Evolutionary conservation across 1,140 invertebrate genomes (phyloP), one percentile per base, ranked within the genome.

Genomic region (Mamestra configurata): DNA sequence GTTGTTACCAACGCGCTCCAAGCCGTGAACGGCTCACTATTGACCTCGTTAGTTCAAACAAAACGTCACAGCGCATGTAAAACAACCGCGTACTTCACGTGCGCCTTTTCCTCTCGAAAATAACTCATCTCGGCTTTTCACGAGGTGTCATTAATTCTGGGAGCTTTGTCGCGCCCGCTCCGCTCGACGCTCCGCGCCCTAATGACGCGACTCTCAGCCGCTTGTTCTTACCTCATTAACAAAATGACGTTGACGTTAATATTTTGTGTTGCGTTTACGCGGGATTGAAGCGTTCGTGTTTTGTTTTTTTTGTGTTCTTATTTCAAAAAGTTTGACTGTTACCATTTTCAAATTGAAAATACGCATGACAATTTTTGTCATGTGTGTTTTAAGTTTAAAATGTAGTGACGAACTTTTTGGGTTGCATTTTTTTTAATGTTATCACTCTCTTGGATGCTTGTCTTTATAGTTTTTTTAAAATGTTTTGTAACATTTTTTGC

Each of bases 61-160:
- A 94, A 92, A 93, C 87, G 84, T 66, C 80, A 82, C 82, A 78
- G 85, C 82, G 86, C 84, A 87, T 92, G 90, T 92, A 90, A 89
- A 94, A 94, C 93, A 93, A 93, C 88, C 93, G 89, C 87, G 89
- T 88, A 93, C 92, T 93, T 87, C 84, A 89, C 91, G 92, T 90
- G 91, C 88, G 92, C 92, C 93, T 94, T 94, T 94, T 94, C 90
- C 93, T 90, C 92, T 94, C 90, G 88, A 93, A 94, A 94, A 93
- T 93, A 93, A 94, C 92, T 94, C 93, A 94, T 94, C 92, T 92
- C 90, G 89, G 88, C 91, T 92, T 92, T 93, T 93, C 91, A 91
- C 89, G 87, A 92, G 92, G 91, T 94, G 90, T 94, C 93, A 94
- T 94, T 94, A 94, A 94, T 91, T 89, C 89, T 79, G 78, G 37